These are phyloP conservation scores for Lithophane socia DNA, from an alignment of 2,888 invertebrate genomes.

Conservation along the genomic window DNA sequence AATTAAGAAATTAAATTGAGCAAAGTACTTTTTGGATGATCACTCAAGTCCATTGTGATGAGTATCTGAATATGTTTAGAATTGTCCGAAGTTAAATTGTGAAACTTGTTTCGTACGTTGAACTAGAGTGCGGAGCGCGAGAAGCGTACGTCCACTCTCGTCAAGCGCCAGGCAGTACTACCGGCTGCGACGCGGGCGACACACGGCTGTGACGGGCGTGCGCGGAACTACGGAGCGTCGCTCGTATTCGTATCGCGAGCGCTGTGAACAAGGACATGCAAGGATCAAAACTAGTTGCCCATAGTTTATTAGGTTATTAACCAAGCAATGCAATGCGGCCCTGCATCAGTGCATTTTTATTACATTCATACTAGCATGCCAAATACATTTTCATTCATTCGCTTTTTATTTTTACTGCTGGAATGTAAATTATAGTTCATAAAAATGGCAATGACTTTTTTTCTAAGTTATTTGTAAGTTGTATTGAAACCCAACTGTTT, in stretches of 20 bases:
- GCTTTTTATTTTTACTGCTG: conserved; percentile 38
- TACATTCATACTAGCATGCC: conserved; percentile 31
- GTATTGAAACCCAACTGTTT: conserved; percentile 19
- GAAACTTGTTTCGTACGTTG: conserved; percentile 87
- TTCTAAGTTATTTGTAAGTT: not conserved
- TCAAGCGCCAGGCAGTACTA: conserved; percentile 82
- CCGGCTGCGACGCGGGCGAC: conserved; percentile 80
- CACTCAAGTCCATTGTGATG: conserved; percentile 82
- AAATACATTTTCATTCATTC: conserved; percentile 47
- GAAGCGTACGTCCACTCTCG: conserved; percentile 80
- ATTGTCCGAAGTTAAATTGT: conserved; percentile 68
- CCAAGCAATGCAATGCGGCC: conserved; percentile 49
- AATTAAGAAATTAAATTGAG: conserved; percentile 73
- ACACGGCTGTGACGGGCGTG: conserved; percentile 73
- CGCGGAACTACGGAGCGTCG: conserved; percentile 81
- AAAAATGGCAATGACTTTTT: conserved; percentile 14
- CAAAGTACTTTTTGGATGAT: conserved; percentile 72
- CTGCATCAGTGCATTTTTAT: conserved; percentile 47
- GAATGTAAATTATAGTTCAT: conserved; percentile 3
- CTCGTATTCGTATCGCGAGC: conserved; percentile 38
- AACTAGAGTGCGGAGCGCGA: conserved; percentile 65
- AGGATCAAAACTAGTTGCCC: conserved; percentile 79
- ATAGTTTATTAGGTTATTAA: conserved; percentile 74
- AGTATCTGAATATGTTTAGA: conserved; percentile 63
- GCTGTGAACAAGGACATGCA: conserved; percentile 64